Evolutionary conservation across 1,140 invertebrate species (phyloP).

Genomic region (Anadara kagoshimensis): DNA sequence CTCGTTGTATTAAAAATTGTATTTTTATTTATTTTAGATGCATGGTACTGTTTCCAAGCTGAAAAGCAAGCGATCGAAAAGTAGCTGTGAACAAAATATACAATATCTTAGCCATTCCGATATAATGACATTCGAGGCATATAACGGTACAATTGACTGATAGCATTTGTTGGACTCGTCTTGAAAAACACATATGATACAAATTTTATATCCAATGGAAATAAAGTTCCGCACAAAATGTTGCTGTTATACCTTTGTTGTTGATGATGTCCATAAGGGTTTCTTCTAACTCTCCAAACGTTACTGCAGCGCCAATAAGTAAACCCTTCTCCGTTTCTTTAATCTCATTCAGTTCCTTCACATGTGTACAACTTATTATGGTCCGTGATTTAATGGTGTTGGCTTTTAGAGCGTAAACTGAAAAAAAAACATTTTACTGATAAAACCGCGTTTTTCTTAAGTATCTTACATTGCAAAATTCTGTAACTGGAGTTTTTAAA

Average conservation of each 20-base stretch:
- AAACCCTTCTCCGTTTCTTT: not conserved
- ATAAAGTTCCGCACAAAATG: too few species aligned
- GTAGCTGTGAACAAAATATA: too few species aligned
- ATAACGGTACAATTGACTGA: not conserved
- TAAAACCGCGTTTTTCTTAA: not conserved
- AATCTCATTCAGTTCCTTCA: not conserved
- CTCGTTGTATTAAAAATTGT: too few species aligned
- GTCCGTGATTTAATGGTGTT: not conserved
- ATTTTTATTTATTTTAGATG: too few species aligned
- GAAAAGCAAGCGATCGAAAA: too few species aligned
- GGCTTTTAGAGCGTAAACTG: not conserved
- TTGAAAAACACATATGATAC: too few species aligned
- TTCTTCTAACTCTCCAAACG: not conserved
- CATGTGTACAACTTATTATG: not conserved
- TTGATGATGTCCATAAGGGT: not conserved
- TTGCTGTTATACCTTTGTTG: not conserved
- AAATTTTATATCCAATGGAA: too few species aligned
- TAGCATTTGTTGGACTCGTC: too few species aligned
- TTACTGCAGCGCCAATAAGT: not conserved
- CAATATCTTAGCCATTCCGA: not conserved
- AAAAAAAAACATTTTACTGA: not conserved
- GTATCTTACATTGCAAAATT: too few species aligned
- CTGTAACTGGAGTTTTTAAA: too few species aligned
- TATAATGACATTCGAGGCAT: not conserved
- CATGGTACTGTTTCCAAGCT: too few species aligned